Conservation (phyloP, 2,797 vertebrate genomes). For the Champsocephalus gunnari region DNA sequence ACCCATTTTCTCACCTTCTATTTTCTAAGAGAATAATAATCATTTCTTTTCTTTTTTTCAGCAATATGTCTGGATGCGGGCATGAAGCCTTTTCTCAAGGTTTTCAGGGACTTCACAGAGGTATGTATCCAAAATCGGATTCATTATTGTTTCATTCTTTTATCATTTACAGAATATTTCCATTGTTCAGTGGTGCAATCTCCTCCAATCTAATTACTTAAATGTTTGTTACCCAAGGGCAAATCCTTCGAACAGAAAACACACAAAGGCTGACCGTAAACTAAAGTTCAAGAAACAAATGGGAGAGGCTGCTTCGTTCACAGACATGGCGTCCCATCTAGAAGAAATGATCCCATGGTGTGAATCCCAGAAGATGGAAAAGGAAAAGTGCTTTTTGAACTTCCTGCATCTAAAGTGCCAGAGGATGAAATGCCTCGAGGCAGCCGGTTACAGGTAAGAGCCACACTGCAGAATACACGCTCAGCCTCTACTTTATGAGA, state of each 20-base stretch:
- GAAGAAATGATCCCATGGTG: slow-evolving; percentile 77
- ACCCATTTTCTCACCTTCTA: background rate
- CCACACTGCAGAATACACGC: background rate
- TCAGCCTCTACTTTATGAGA: background rate
- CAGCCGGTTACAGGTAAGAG: slow-evolving; percentile 79
- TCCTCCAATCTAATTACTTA: background rate
- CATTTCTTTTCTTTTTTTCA: slow-evolving; percentile 21
- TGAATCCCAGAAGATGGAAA: slow-evolving; percentile 54
- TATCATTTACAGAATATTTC: background rate
- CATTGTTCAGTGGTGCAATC: background rate
- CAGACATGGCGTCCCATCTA: slow-evolving; percentile 58
- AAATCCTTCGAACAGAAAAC: slow-evolving; percentile 9
- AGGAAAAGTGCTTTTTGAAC: slow-evolving; percentile 62
- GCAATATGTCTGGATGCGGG: slow-evolving; percentile 31
- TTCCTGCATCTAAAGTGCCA: slow-evolving; percentile 76
- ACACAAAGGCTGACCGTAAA: slow-evolving; percentile 17
- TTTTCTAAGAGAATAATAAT: no score
- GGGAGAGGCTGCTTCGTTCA: slow-evolving; percentile 59
- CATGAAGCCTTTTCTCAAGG: slow-evolving; percentile 51
- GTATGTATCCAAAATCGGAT: slow-evolving; percentile 47
- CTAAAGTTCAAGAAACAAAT: slow-evolving; percentile 59
- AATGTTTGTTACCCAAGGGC: slow-evolving; percentile 5
- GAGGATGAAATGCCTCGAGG: slow-evolving; percentile 74
- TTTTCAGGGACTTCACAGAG: slow-evolving; percentile 24
- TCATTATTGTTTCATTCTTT: background rate